These are phyloP conservation scores for Porites lobata DNA, from an alignment of 92 coral and sea anemone species.

Conservation along the genomic window DNA sequence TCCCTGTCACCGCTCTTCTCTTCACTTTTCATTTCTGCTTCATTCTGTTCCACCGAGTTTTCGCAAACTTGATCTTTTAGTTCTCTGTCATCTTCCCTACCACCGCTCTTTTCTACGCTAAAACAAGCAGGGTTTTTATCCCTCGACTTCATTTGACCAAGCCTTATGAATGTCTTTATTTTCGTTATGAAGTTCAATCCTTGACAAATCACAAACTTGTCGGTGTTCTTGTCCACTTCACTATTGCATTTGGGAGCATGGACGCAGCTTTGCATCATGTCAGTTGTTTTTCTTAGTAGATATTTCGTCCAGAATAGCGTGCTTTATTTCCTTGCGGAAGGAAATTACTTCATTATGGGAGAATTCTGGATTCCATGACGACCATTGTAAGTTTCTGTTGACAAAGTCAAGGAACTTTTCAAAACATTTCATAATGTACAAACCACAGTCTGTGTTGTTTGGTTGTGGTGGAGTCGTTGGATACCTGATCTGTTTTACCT, in stretches of 20 bases:
- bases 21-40: too few species aligned
- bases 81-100: slow-evolving; percentile 7
- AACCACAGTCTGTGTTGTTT: too few species aligned
- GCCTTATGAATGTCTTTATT: slow-evolving; percentile 13
- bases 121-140: too few species aligned
- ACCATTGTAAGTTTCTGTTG: neutral
- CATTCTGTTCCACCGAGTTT: too few species aligned
- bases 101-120: neutral
- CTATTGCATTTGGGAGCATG: neutral
- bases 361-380: neutral
- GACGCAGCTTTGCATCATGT: neutral
- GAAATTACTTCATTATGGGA: slow-evolving; percentile 18
- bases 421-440: too few species aligned
- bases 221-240: slow-evolving; percentile 10
- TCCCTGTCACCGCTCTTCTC: too few species aligned
- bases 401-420: neutral
- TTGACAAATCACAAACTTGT: slow-evolving; percentile 29
- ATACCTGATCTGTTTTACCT: too few species aligned
- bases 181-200: slow-evolving; percentile 10
- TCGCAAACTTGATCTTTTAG: too few species aligned
- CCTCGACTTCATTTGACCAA: slow-evolving; percentile 19
- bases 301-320: neutral
- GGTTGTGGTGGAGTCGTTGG: too few species aligned
- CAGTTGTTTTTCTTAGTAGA: slow-evolving; percentile 18
- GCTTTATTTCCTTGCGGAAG: neutral